These are phyloP conservation scores for Troglohyphantes excavatus DNA, from an alignment of 2,888 invertebrate genomes.

Conservation along the genomic window DNA sequence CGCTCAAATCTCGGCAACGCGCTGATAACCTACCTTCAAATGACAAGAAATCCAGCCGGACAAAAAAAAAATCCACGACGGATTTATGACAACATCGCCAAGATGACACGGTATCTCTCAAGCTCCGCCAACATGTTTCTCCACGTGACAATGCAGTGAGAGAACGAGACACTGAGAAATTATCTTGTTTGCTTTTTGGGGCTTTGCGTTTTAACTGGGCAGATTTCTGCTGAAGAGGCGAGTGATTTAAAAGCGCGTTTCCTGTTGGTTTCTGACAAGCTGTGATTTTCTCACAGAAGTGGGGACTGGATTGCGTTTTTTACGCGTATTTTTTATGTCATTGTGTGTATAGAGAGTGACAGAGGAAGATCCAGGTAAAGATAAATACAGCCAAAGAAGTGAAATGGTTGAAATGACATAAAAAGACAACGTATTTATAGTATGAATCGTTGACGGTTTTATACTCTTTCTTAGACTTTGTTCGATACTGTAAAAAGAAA, in stretches of 20 bases:
- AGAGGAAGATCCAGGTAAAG: no score
- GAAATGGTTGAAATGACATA: no score
- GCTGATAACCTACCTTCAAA: neutral
- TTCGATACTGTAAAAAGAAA: no score
- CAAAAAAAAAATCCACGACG: neutral
- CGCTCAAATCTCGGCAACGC: slow-evolving; percentile 2
- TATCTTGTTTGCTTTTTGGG: slow-evolving; percentile 59
- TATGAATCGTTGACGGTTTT: no score
- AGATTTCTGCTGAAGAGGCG: slow-evolving; percentile 14
- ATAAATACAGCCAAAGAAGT: no score
- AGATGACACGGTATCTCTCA: slow-evolving; percentile 47
- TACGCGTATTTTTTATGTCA: neutral
- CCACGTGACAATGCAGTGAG: slow-evolving; percentile 24
- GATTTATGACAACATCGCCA: slow-evolving; percentile 32
- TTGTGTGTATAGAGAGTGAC: no score
- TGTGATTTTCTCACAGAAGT: neutral
- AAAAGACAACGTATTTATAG: no score
- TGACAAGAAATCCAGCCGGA: neutral
- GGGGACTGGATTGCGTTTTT: neutral
- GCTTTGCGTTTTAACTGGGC: neutral
- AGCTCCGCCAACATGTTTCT: slow-evolving; percentile 47
- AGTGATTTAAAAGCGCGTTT: slow-evolving; percentile 71
- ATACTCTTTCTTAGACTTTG: no score
- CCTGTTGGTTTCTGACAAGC: slow-evolving; percentile 39
- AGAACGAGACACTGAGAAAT: slow-evolving; percentile 41